A percentile compares a stretch with the other conserved stretches of the same genome.
Conservation (phyloP, 2,797 vertebrate species). For the Sebastes glaucus region DNA sequence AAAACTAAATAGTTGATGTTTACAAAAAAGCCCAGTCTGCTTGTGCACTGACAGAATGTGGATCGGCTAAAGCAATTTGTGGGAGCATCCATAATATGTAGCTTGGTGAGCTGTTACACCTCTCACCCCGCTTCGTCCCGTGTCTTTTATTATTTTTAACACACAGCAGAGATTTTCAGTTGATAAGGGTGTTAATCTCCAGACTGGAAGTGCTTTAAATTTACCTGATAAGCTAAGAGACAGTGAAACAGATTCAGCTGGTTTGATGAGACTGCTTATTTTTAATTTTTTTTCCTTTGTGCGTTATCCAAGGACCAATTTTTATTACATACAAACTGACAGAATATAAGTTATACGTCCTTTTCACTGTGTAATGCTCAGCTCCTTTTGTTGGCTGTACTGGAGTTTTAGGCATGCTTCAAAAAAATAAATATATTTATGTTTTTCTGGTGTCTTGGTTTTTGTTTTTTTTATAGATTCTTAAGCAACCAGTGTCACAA, state of each 20-base stretch:
- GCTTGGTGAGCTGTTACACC: slow-evolving; percentile 58
- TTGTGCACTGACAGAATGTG: slow-evolving; percentile 67
- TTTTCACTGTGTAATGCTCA: slow-evolving; percentile 64
- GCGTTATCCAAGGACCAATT: slow-evolving; percentile 64
- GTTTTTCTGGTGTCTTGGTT: slow-evolving; percentile 59
- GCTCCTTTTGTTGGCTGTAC: slow-evolving; percentile 61
- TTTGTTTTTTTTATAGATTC: neutral
- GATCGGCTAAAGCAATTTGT: slow-evolving; percentile 46
- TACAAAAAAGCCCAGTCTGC: slow-evolving; percentile 71
- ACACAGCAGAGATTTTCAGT: slow-evolving; percentile 43
- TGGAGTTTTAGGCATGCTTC: slow-evolving; percentile 72
- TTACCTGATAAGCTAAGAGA: slow-evolving; percentile 70
- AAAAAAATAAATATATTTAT: slow-evolving; percentile 79
- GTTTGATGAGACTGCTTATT: slow-evolving; percentile 33
- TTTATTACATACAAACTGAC: slow-evolving; percentile 54
- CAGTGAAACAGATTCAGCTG: slow-evolving; percentile 32
- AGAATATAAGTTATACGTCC: slow-evolving; percentile 53
- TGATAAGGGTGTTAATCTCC: slow-evolving; percentile 33
- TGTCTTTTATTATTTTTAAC: slow-evolving; percentile 47
- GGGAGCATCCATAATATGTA: slow-evolving; percentile 54
- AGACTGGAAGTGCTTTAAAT: slow-evolving; percentile 64
- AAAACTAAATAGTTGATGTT: slow-evolving; percentile 69
- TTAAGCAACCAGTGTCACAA: neutral
- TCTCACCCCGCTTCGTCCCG: slow-evolving; percentile 47
- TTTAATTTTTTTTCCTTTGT: slow-evolving; percentile 22